phyloP scores from a whole-genome alignment of 35 echinoderm and acorn worm species.

The Heliocidaris erythrogramma region DNA sequence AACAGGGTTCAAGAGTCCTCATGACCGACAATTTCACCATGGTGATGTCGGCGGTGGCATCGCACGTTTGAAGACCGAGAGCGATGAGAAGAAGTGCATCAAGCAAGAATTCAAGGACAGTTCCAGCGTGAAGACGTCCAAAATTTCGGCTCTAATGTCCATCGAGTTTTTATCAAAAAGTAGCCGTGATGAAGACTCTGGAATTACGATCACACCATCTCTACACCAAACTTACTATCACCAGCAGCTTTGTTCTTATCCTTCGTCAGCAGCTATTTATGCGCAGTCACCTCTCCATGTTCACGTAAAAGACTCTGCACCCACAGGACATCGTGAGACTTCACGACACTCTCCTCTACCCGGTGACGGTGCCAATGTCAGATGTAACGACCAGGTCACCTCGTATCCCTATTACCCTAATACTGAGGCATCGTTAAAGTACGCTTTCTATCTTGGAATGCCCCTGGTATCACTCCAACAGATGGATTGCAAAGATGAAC shows the following conservation, averaged over 20 bases:
- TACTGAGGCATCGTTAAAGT: neutral
- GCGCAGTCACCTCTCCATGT: neutral
- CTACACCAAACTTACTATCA: neutral
- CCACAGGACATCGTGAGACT: neutral
- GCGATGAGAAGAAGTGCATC: neutral
- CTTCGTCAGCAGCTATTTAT: neutral
- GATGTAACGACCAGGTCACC: neutral
- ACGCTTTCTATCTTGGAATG: constrained; percentile 15
- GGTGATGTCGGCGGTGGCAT: neutral
- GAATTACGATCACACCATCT: neutral
- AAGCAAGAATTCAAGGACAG: neutral
- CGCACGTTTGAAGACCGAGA: neutral
- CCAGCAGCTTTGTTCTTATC: neutral
- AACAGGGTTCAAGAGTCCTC: neutral
- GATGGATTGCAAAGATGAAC: neutral
- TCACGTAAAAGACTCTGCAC: neutral
- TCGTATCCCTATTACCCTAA: neutral
- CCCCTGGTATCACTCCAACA: constrained; percentile 27
- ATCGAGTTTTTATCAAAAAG: constrained; percentile 27
- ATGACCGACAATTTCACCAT: neutral
- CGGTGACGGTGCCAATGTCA: neutral
- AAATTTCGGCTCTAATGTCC: neutral
- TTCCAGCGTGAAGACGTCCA: neutral
- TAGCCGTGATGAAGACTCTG: neutral
- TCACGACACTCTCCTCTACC: neutral